Conservation (phyloP, 2,113 vertebrate species). For the Pomatostomus ruficeps region DNA sequence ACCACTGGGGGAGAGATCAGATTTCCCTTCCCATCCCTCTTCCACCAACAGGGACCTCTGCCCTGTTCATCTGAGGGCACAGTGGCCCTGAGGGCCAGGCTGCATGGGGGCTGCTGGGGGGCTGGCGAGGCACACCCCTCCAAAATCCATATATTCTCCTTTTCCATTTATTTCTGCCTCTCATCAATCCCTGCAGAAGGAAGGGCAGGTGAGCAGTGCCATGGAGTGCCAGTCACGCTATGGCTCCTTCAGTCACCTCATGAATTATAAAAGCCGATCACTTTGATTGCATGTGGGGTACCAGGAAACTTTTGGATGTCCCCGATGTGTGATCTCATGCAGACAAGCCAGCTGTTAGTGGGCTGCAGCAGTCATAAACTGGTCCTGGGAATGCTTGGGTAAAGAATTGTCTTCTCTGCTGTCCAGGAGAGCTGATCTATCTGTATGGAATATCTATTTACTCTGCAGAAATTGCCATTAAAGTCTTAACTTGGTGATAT, state of each 20-base stretch:
- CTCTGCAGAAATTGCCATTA: neutral
- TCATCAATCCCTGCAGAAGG: neutral
- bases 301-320: neutral
- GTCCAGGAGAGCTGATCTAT: neutral
- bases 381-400: neutral
- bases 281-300: neutral
- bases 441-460: neutral
- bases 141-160: neutral
- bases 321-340: neutral
- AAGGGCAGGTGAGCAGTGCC: neutral
- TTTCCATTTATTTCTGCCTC: neutral
- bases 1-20: neutral
- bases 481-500: neutral
- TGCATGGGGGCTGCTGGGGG: neutral
- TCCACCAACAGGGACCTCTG: neutral
- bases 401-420: neutral
- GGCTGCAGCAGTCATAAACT: neutral
- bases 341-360: neutral
- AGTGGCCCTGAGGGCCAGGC: neutral
- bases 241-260: neutral
- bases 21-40: neutral
- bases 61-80: neutral
- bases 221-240: rapidly evolving
- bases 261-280: neutral
- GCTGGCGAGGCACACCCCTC: neutral